Evolutionary conservation across 2,797 vertebrate species (phyloP), one percentile per base, ranked within the genome.

Genomic region (Gambusia yucatana): DNA sequence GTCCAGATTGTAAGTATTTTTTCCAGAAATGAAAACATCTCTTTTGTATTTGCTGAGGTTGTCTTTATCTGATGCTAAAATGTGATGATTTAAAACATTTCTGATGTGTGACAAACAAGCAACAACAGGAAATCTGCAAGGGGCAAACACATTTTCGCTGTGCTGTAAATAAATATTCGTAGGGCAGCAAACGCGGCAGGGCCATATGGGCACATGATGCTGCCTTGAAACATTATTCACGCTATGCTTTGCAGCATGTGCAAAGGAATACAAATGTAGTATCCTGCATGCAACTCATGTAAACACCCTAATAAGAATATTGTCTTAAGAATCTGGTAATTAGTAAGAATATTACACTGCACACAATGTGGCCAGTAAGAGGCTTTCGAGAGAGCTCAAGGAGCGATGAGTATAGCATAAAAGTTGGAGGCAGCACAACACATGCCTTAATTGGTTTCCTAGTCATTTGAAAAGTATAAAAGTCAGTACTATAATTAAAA

Each of bases 401-500:
- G 43, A 69, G 9, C 47, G 4, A 69, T 61, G 77, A 52, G 6
- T 69, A 14, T 48, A 47, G 78, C 75, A 78, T 80, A 76, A 39
- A 61, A 78, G 83, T 61, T 69, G 74, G 61, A 71, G 67, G 67
- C 13, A 44, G 72, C 2, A 41, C 80, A 46, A 48, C n/a, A 28
- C 82, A 82, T 13, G 79, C 47, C 30, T 82, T 91, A 90, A 90
- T 89, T 89, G 79, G 80, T 81, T 91, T 88, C 76, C 52, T 50
- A 83, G 75, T 61, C 79, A 84, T 82, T 85, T 48, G 67, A 33
- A 33, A 55, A 72, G 52, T 76, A 76, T 74, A 72, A 72, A 76
- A 88, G 61, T 48, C 17, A 48, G 44, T 78, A 82, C 72, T 82
- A 85, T 90, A 87, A 91, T 92, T 91, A 90, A 89, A 88, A 65